Evolutionary conservation across 2,888 invertebrate genomes (phyloP), one percentile per base, ranked within the genome.

Genomic region (Cantharis rufa): DNA sequence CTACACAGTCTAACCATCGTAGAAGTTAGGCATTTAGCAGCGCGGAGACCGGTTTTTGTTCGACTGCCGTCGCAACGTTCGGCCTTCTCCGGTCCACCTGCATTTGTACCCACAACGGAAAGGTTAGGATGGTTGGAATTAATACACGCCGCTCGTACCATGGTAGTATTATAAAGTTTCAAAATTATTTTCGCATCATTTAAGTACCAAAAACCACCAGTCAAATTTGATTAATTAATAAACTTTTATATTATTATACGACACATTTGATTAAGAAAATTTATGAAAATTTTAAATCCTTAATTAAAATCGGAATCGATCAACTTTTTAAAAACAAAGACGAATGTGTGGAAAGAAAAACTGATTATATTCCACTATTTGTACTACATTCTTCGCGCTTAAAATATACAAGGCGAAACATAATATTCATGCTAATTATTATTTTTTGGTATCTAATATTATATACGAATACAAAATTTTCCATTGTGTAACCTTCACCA

Each of bases 61-160:
- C 87, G 88, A 83, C 71, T 62, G 74, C 64, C 82, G 76, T 89
- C 90, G 90, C 82, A 63, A 1, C 79, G 82, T 81, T 88, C 90
- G 90, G 77, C 80, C 77, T 69, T 48, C 71, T 77, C 88, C 89
- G 90, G 88, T 88, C 90, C 90, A 90, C 90, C 90, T 90, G 90
- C 90, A 89, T 89, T 89, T 88, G 88, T 84, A 85, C 85, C 79
- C 79, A 79, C 84, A 81, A 82, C 84, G 79, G 84, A 87, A 87
- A 87, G 86, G 88, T 87, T 87, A 87, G 85, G 86, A 86, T 84
- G 82, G 78, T 79, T 81, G 80, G 79, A 81, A 81, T 81, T 82
- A 28, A 80, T 81, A 80, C 72, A 63, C 61, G 71, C 70, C 18
- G 27, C 70, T 71, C 21, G 69, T 71, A 18, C 72, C 69, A 75